Evolutionary conservation across 1,140 invertebrate species (phyloP).

Genomic region (Heliconius hewitsoni): DNA sequence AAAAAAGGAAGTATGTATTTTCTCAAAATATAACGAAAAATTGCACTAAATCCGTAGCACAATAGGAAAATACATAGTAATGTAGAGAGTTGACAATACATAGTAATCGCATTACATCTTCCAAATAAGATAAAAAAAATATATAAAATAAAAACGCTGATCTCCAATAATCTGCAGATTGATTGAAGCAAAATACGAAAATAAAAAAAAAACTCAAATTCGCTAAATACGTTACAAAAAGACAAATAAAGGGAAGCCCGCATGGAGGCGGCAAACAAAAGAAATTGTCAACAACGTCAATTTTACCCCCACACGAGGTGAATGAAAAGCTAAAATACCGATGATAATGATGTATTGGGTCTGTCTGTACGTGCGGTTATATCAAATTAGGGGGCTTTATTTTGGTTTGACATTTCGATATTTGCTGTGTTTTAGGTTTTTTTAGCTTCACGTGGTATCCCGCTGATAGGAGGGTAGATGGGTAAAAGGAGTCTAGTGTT

Average conservation of each 20-base stretch:
- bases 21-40: too few species aligned
- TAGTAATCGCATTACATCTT: not conserved
- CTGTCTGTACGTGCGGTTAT: constrained; percentile 59
- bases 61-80: too few species aligned
- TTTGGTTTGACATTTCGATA: constrained; percentile 50
- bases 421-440: constrained; percentile 41
- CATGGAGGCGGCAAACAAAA: constrained; percentile 50
- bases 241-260: constrained; percentile 43
- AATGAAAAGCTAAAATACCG: constrained; percentile 51
- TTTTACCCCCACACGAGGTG: constrained; percentile 50
- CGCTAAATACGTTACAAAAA: constrained; percentile 43
- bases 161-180: constrained; percentile 12
- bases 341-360: constrained; percentile 71
- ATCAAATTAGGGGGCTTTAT: constrained; percentile 65
- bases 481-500: too few species aligned
- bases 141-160: not conserved
- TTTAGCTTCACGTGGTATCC: not conserved
- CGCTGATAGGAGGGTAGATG: not conserved
- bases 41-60: too few species aligned
- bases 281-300: constrained; percentile 61
- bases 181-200: constrained; percentile 26
- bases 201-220: constrained; percentile 24
- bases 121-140: not conserved
- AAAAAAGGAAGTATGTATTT: too few species aligned
- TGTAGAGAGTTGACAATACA: not conserved